These are phyloP conservation scores for Epinephelus malabaricus DNA, from an alignment of 2,797 vertebrate genomes.

Conservation along the genomic window DNA sequence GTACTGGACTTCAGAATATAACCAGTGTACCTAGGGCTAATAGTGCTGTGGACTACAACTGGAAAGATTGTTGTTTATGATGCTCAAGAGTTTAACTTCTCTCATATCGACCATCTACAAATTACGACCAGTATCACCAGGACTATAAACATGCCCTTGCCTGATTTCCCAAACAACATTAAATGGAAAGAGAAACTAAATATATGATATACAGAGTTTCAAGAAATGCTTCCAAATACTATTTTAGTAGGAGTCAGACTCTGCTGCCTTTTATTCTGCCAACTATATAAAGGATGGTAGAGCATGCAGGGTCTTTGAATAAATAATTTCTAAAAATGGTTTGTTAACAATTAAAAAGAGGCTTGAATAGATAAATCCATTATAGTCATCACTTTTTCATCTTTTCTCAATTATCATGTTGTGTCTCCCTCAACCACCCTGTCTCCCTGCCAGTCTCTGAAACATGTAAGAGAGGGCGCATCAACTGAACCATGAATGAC, in stretches of 20 bases:
- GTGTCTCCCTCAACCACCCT: neutral
- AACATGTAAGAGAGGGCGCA: neutral
- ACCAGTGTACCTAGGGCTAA: no score
- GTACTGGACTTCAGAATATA: no score
- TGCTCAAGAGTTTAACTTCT: no score
- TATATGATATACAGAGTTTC: neutral
- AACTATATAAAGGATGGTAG: neutral
- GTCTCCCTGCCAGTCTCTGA: neutral
- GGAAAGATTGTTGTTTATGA: no score
- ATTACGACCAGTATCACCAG: neutral
- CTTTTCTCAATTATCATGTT: neutral
- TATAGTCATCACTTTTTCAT: neutral
- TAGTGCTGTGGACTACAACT: no score
- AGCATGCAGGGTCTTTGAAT: neutral
- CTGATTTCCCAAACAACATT: neutral
- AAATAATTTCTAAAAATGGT: neutral
- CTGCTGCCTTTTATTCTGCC: neutral
- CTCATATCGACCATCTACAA: no score
- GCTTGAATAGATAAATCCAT: no score
- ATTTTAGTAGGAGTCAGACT: neutral
- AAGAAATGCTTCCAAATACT: neutral
- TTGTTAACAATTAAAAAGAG: neutral
- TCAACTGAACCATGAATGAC: conserved; percentile 36
- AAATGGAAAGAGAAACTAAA: neutral
- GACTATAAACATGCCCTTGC: neutral